phyloP scores from a whole-genome alignment of 2,888 invertebrate genomes.

The Drosophila emarginata region DNA sequence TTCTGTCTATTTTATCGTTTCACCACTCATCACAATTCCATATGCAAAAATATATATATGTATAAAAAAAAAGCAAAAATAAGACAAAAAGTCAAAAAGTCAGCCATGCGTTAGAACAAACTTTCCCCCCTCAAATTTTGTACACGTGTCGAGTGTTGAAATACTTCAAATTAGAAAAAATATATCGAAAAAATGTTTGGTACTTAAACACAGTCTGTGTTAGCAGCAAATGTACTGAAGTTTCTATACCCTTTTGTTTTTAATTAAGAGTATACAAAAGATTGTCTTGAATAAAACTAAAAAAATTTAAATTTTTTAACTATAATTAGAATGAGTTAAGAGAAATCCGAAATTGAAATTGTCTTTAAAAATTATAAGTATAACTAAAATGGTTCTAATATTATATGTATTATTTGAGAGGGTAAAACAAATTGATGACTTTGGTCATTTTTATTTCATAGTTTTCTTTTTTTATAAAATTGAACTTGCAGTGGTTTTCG shows the following conservation, averaged over 20 bases:
- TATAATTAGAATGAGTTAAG: no score
- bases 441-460: not conserved
- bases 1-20: conserved; percentile 1
- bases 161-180: conserved; percentile 4
- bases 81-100: conserved; percentile 4
- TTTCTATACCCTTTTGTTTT: not conserved
- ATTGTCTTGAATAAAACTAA: no score
- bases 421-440: not conserved
- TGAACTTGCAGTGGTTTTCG: not conserved
- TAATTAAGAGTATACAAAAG: no score
- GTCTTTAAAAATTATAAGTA: no score
- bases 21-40: conserved; percentile 19
- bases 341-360: no score
- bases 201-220: not conserved
- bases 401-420: not conserved
- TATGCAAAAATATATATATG: conserved; percentile 35
- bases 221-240: not conserved
- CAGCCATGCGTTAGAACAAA: conserved; percentile 1
- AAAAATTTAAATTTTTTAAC: no score
- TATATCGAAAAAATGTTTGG: not conserved
- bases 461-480: not conserved
- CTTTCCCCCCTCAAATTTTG: not conserved
- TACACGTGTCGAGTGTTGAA: conserved; percentile 3
- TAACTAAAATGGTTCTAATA: not conserved
- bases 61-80: not conserved